Base-by-base conservation (phyloP, 1,140 invertebrate species). In the Lepidurus apus region DNA sequence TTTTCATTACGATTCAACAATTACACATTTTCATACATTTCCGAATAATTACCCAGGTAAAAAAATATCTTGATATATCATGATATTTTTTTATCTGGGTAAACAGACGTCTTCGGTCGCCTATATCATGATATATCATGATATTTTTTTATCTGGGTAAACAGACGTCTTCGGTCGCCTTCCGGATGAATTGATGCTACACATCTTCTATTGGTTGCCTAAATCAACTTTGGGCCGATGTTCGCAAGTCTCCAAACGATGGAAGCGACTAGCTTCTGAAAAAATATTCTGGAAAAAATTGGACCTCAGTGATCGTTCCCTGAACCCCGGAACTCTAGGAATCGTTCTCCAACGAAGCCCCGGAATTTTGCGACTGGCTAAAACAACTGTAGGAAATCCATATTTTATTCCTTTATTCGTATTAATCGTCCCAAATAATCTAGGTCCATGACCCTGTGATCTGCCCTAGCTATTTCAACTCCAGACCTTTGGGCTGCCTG, bases 121-220 rank as follows among this genome's bases (percentile, higher is more conserved):
- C 82, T 93, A n/a, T n/a, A n/a, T n/a, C n/a, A n/a, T n/a, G n/a
- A n/a, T n/a, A n/a, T n/a, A n/a, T n/a, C n/a, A n/a, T n/a, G n/a
- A n/a, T n/a, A n/a, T n/a, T n/a, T n/a, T n/a, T n/a, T n/a, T n/a
- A n/a, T n/a, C n/a, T n/a, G n/a, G n/a, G n/a, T 77, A 79, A 11
- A 74, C 81, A 85, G 84, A 84, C 82, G 76, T 77, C 75, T 85
- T 84, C 79, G 76, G 79, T n/a, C 86, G 86, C 79, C 82, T 93
- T 74, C 92, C 93, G 0, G 94, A 96, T 86, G 94, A 96, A 85
- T 89, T 95, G 79, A 88, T 96, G 21, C 84, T 96, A n/a, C 88
- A 90, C 81, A 91, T 96, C 47, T 91, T 96, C 79, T 89, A 90
- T 82, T 94, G 91, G 90, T 86, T 96, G 73, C 91, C 93, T 8